Evolutionary conservation across 2,113 vertebrate genomes (phyloP), one percentile per base, ranked within the genome.

Genomic region (Notiomystis cincta): DNA sequence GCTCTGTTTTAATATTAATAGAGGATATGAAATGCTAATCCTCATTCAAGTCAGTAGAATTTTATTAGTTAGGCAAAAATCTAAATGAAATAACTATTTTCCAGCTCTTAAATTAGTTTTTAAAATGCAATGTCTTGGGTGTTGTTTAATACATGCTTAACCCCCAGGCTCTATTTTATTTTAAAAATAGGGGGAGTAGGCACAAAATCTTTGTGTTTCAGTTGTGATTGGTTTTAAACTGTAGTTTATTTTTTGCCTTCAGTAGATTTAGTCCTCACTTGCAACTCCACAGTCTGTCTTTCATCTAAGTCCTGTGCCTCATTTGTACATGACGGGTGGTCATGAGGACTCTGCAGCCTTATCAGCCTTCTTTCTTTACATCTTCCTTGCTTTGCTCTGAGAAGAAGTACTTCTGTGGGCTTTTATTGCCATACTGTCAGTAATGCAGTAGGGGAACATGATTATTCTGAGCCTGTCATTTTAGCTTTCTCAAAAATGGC

Each of bases 121-220:
- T 37, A 35, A 80, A 87, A 60, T 40, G 24, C 51, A 7, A 15
- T 23, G 7, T 71, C 27, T 60, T 72, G 37, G 9, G 9, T 82
- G 22, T 45, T 85, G 27, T 57, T 80, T 79, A 73, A 51, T 60
- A n/a, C 4, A 35, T 31, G 7, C 19, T 82, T 72, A 44, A 6
- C 19, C 17, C 79, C 14, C 31, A 56, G 45, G 10, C 15, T 75
- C 22, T 58, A 37, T 8, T 64, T 84, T 53, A 15, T 89, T 78
- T 23, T 4, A 3, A 21, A 56, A 37, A 10, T 35, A 5, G 4
- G 5, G 5, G 1, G 7, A n/a, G 2, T 11, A 3, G 2, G 3
- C 15, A 17, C 38, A 50, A 54, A 82, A 62, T 23, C 9, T 47
- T 91, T 62, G 16, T 3, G 4, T 23, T 75, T 82, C 24, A 30